Base-by-base conservation (phyloP, 1,140 invertebrate genomes). In the Grapholita molesta region DNA sequence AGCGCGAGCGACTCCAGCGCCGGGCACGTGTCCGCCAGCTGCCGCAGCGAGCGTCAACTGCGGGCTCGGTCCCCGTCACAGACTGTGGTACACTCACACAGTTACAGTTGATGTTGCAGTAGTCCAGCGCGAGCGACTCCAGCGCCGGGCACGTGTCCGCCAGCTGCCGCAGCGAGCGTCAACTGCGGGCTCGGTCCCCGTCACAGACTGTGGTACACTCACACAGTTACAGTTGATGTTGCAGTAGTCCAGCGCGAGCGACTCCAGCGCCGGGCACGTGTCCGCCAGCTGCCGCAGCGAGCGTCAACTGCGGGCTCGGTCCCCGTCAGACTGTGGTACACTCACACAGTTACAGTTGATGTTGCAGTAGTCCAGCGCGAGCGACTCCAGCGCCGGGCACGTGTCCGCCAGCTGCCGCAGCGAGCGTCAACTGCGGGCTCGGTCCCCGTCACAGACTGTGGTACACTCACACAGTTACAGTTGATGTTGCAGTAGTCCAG, bases 401-500 rank as follows among this genome's bases (percentile, higher is more conserved):
- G 35, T 38, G 35, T 38, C 35, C 0, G 35, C 0, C 35, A n/a
- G 35, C 35, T 38, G 35, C 12, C 12, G 35, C 3, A 38, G 35
- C 35, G 35, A n/a, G 11, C 11, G n/a, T n/a, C n/a, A n/a, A n/a
- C n/a, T n/a, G 35, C 35, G 35, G 5, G 11, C 11, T 4, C 8
- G 28, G 24, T 0, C 69, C 73, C 9, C 83, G 23, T 0, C 81
- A n/a, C n/a, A n/a, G n/a, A n/a, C n/a, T n/a, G n/a, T 33, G 35
- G n/a, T 4, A 11, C 9, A 64, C 68, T 68, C 52, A 78, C 76
- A 25, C 61, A 15, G 28, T 71, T 79, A 73, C 85, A 90, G 64
- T 92, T 79, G 8, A 91, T 78, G 70, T 88, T 85, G 70, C 89
- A 92, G 53, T 86, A 84, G 23, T 91, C 86, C 38, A 92, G 35